Conservation (phyloP, 2,888 invertebrate genomes). For the Cremastinae sp. region DNA sequence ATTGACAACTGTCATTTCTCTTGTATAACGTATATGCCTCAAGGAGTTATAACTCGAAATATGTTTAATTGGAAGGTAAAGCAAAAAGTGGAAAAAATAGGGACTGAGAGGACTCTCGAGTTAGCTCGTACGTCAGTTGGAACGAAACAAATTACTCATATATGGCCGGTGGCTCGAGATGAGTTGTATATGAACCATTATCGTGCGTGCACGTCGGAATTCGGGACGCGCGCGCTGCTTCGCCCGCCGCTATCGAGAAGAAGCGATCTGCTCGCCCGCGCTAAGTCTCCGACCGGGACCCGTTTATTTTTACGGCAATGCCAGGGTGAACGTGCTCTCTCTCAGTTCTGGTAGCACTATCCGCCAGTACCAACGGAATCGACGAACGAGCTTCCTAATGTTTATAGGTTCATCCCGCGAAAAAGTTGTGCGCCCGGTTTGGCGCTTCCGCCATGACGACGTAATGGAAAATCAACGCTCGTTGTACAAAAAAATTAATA, state of each 20-base stretch:
- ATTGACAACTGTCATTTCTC: slow-evolving; percentile 16
- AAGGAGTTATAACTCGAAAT: slow-evolving; percentile 8
- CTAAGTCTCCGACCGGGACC: slow-evolving; percentile 68
- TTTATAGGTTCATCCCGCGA: slow-evolving; percentile 70
- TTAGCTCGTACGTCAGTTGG: slow-evolving; percentile 12
- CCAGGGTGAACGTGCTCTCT: slow-evolving; percentile 77
- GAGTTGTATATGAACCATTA: slow-evolving; percentile 58
- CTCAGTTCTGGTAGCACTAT: slow-evolving; percentile 45
- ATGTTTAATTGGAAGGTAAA: slow-evolving; percentile 20
- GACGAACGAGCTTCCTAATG: slow-evolving; percentile 64
- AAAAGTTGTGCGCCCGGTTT: slow-evolving; percentile 29
- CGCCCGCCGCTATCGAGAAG: slow-evolving; percentile 59
- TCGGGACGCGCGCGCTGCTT: slow-evolving; percentile 52
- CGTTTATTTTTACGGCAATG: slow-evolving; percentile 79
- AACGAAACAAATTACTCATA: slow-evolving; percentile 42
- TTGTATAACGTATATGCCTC: slow-evolving; percentile 25
- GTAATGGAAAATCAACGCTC: too few species aligned
- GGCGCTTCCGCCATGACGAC: neutral
- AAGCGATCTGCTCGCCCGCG: slow-evolving; percentile 57
- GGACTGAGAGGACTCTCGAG: slow-evolving; percentile 1
- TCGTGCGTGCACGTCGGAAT: slow-evolving; percentile 61
- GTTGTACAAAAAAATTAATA: too few species aligned
- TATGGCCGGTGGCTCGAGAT: slow-evolving; percentile 41
- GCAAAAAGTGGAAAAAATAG: slow-evolving; percentile 16
- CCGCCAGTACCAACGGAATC: slow-evolving; percentile 25